These are phyloP conservation scores for Rhipidura dahli DNA, from an alignment of 2,113 vertebrate genomes.

Conservation along the genomic window DNA sequence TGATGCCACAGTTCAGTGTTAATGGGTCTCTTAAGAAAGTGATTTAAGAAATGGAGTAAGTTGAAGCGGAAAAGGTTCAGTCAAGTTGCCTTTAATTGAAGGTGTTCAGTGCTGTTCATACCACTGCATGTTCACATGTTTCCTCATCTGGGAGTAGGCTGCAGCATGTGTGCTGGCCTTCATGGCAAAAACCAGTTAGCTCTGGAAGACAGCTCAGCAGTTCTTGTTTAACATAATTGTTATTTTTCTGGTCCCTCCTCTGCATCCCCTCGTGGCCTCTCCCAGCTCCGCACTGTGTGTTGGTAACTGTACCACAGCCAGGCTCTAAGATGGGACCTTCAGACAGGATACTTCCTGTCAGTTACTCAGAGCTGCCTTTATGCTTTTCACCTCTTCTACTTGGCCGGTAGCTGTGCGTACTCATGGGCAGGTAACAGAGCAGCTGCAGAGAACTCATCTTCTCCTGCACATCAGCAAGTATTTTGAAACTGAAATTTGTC, in stretches of 20 bases:
- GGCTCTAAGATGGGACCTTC: background rate
- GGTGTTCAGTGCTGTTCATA: background rate
- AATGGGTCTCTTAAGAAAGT: background rate
- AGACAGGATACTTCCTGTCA: background rate
- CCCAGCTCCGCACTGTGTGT: fast-evolving
- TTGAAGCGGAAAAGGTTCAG: background rate
- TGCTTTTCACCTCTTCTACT: background rate
- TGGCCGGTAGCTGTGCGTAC: background rate
- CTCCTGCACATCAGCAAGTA: background rate
- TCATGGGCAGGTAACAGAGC: background rate
- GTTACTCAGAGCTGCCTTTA: background rate
- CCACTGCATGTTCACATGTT: background rate
- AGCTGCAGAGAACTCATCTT: fast-evolving
- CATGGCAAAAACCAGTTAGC: background rate
- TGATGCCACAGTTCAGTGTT: background rate
- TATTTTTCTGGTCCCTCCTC: background rate
- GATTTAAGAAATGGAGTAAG: background rate
- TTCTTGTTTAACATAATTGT: background rate
- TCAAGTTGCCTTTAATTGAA: background rate
- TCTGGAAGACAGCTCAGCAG: background rate
- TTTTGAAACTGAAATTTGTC: background rate
- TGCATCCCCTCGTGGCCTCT: fast-evolving
- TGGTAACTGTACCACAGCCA: background rate
- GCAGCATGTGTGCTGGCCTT: background rate
- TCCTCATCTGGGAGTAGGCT: background rate